Evolutionary conservation across 2,888 invertebrate species (phyloP).

Genomic region (Synergus japonicus): DNA sequence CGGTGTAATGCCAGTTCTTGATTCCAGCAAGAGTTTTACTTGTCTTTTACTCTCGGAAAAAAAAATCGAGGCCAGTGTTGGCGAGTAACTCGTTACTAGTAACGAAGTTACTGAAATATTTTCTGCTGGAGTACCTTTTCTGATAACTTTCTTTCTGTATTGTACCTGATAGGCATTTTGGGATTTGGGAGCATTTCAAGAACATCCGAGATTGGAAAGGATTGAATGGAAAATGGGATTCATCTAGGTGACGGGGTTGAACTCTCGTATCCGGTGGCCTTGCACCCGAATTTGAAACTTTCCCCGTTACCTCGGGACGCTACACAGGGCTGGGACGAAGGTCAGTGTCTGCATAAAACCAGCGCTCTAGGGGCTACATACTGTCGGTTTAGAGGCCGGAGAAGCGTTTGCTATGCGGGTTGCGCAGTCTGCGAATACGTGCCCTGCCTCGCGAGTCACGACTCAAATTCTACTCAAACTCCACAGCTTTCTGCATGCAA

Average conservation of each 20-base stretch:
- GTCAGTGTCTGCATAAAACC: conserved; percentile 77
- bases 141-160: too few species aligned
- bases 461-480: conserved; percentile 76
- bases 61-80: background rate
- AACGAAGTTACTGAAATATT: too few species aligned
- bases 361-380: conserved; percentile 69
- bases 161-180: too few species aligned
- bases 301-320: conserved; percentile 68
- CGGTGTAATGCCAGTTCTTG: conserved; percentile 28
- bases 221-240: background rate
- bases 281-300: conserved; percentile 75
- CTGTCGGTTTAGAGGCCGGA: conserved; percentile 59
- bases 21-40: conserved; percentile 6
- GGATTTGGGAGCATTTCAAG: too few species aligned
- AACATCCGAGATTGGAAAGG: background rate
- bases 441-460: conserved; percentile 74
- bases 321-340: conserved; percentile 68
- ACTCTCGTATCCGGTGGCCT: conserved; percentile 71
- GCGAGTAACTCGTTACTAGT: too few species aligned
- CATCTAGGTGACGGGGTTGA: conserved; percentile 48
- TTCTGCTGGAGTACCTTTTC: too few species aligned
- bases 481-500: conserved; percentile 67
- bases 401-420: conserved; percentile 75
- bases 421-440: conserved; percentile 74
- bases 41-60: background rate